A percentile compares a stretch with the other conserved stretches of the same genome.
Conservation (phyloP, 2,888 invertebrate species). For the Rhabditophanes sp. region DNA sequence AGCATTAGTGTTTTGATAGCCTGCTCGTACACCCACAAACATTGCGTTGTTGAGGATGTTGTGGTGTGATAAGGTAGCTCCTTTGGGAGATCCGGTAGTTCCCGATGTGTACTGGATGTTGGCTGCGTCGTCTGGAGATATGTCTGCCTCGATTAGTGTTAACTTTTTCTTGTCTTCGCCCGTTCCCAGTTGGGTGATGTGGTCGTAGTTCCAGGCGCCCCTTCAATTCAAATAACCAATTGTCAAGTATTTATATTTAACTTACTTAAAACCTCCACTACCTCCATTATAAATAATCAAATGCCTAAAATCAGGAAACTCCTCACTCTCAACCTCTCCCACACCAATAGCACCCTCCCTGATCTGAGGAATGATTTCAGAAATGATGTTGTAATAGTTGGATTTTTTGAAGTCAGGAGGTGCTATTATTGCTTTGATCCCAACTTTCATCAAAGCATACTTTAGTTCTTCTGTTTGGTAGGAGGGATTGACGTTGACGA, state of each 20-base stretch:
- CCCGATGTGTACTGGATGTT: slow-evolving; percentile 56
- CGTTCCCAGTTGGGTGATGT: slow-evolving; percentile 46
- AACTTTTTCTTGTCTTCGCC: slow-evolving; percentile 31
- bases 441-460: slow-evolving; percentile 58
- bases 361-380: slow-evolving; percentile 8
- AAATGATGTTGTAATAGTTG: slow-evolving; percentile 51
- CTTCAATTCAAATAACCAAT: slow-evolving; percentile 29
- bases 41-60: slow-evolving; percentile 62
- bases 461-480: slow-evolving; percentile 58
- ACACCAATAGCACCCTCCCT: slow-evolving; percentile 9
- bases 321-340: slow-evolving; percentile 15
- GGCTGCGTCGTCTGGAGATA: slow-evolving; percentile 55
- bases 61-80: slow-evolving; percentile 54
- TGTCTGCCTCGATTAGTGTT: too few species aligned
- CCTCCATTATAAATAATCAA: slow-evolving; percentile 49
- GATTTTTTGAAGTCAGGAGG: slow-evolving; percentile 54
- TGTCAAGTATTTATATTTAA: slow-evolving; percentile 1
- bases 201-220: slow-evolving; percentile 47
- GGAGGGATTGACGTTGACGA: slow-evolving; percentile 62
- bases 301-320: slow-evolving; percentile 46
- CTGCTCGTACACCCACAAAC: slow-evolving; percentile 53
- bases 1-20: slow-evolving; percentile 8
- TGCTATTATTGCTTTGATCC: slow-evolving; percentile 54
- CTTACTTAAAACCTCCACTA: slow-evolving; percentile 4
- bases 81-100: slow-evolving; percentile 65